Conservation (phyloP, 2,888 invertebrate species). For the Caradrina kadenii region DNA sequence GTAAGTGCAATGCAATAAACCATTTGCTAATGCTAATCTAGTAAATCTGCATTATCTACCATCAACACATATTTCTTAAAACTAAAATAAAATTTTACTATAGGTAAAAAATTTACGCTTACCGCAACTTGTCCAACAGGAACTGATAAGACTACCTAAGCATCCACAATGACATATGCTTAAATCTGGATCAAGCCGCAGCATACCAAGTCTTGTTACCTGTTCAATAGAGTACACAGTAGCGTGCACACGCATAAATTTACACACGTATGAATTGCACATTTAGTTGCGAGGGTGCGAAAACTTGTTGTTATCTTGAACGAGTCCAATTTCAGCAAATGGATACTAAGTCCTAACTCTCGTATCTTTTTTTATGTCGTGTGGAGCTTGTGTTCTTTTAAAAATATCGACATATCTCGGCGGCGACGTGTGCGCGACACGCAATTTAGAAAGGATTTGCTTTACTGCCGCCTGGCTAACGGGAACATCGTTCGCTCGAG, state of each 20-base stretch:
- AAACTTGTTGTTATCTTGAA: conserved; percentile 90
- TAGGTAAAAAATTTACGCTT: conserved; percentile 77
- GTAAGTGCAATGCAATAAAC: not conserved
- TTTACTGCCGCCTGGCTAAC: conserved; percentile 77
- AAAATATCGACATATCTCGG: conserved; percentile 84
- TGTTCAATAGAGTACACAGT: conserved; percentile 60
- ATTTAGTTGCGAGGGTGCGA: conserved; percentile 90
- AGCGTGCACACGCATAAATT: conserved; percentile 66
- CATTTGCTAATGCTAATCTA: no score
- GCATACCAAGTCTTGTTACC: conserved; percentile 59
- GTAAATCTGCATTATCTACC: no score
- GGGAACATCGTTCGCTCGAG: conserved; percentile 52
- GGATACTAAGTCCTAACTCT: conserved; percentile 90
- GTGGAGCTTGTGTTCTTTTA: conserved; percentile 84
- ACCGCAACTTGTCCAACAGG: conserved; percentile 81
- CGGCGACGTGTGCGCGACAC: conserved; percentile 75
- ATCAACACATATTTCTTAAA: not conserved
- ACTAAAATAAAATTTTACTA: conserved; percentile 67
- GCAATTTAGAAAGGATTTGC: conserved; percentile 89
- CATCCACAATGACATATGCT: conserved; percentile 85
- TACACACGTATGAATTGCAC: conserved; percentile 89
- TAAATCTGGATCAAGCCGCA: conserved; percentile 60
- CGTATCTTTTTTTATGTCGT: conserved; percentile 88
- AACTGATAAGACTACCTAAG: conserved; percentile 83
- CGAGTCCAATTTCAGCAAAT: conserved; percentile 90